Evolutionary conservation across 1,140 invertebrate species (phyloP), one percentile per base, ranked within the genome.

Genomic region (Cydia pomonella): DNA sequence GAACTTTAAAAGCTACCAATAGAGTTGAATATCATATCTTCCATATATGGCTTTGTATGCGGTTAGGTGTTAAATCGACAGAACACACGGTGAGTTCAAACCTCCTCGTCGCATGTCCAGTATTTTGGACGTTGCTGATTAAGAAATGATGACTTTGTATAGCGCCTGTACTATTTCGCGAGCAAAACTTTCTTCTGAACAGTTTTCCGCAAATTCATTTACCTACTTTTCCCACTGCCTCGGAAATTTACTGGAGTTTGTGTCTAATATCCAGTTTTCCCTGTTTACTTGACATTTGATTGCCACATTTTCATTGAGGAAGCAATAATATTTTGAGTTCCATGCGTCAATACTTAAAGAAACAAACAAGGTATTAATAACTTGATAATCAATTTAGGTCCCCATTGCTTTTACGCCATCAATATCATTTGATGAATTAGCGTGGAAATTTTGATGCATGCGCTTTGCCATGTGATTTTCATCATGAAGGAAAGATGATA

Each of bases 281-380:
- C n/a, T 69, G 64, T 69, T 66, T 33, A 33, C 63, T 29, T 66
- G 25, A 29, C 29, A 5, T 16, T 18, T 66, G 0, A 66, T 29
- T 69, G 64, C 29, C n/a, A 33, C 29, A n/a, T n/a, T 69, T 69
- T 18, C 63, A 29, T 66, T 29, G 13, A 16, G 63, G 29, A 69
- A 69, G 7, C n/a, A 10, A 69, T 69, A 69, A 69, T 38, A 38
- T 38, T 38, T 41, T 38, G 64, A 38, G 13, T n/a, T 33, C 18
- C 10, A 69, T 21, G 21, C 64, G 29, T 21, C 64, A 69, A 33
- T n/a, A 69, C 27, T 10, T 69, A 7, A 38, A 69, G 2, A 69
- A 69, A 69, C 64, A 69, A 69, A 69, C 64, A 69, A 33, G 63
- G 6, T 59, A 59, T 59, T 59, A 18, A 59, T 59, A 59, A 9